Percentiles rank a stretch among this genome's conserved stretches.
Evolutionary conservation across 2,888 invertebrate genomes (phyloP).

Genomic region (Griposia aprilina): DNA sequence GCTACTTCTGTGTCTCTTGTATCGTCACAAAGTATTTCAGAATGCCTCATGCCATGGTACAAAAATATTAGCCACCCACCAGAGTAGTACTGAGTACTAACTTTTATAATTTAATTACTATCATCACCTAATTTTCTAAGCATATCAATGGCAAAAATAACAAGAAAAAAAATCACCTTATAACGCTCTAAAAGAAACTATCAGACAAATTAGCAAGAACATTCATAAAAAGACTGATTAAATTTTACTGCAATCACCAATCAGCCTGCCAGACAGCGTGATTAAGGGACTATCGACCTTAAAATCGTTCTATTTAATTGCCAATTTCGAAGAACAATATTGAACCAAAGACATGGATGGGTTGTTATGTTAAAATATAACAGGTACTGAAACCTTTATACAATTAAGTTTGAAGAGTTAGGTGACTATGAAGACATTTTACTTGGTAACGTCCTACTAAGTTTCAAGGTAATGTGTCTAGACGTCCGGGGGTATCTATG

Average conservation of each 20-base stretch:
- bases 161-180: neutral
- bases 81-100: neutral
- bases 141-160: neutral
- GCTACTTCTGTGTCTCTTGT: neutral
- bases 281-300: conserved; percentile 39
- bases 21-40: too few relatives aligned
- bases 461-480: conserved; percentile 49
- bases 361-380: conserved; percentile 42
- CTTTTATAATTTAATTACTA: neutral
- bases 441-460: conserved; percentile 37
- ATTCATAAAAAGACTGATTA: conserved; percentile 11
- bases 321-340: conserved; percentile 46
- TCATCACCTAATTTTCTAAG: neutral
- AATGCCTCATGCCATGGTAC: neutral
- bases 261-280: conserved; percentile 8
- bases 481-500: conserved; percentile 26
- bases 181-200: neutral
- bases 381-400: conserved; percentile 30
- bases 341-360: conserved; percentile 20
- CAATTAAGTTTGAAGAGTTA: conserved; percentile 35
- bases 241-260: conserved; percentile 43
- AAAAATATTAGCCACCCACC: neutral
- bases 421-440: conserved; percentile 36
- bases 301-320: conserved; percentile 33
- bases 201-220: conserved; percentile 1